Conservation (phyloP, 2,113 vertebrate species). For the Chaenogobius annularis region DNA sequence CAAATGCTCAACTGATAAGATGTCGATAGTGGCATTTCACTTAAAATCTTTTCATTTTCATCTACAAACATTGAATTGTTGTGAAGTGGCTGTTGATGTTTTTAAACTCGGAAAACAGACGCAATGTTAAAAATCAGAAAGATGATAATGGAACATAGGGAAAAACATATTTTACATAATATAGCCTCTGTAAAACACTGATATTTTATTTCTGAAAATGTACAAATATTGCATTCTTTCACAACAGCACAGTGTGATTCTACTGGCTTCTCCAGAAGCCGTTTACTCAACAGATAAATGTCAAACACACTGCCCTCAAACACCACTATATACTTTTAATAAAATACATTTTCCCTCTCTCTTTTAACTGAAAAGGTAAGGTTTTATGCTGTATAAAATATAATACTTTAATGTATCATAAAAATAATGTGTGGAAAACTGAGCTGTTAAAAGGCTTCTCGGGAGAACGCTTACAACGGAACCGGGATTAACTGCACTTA, state of each 20-base stretch:
- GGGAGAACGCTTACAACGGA: constrained; percentile 68
- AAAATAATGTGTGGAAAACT: constrained; percentile 62
- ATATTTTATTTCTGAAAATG: not conserved
- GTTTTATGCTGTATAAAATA: constrained; percentile 45
- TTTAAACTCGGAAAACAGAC: not conserved
- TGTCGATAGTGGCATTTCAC: too few relatives aligned
- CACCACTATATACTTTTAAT: constrained; percentile 9
- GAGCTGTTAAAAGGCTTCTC: constrained; percentile 63
- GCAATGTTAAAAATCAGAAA: too few relatives aligned
- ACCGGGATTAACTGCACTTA: constrained; percentile 71
- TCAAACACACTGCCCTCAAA: not conserved
- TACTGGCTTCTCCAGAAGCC: not conserved
- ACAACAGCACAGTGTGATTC: not conserved
- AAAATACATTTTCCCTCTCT: not conserved
- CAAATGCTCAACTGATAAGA: too few relatives aligned
- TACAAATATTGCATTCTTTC: not conserved
- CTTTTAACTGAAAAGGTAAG: constrained; percentile 30
- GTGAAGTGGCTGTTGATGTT: not conserved
- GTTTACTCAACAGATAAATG: not conserved
- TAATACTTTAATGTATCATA: constrained; percentile 47
- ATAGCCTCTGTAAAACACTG: not conserved
- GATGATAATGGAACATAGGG: too few relatives aligned
- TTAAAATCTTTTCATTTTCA: too few relatives aligned
- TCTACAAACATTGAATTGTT: not conserved
- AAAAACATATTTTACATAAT: too few relatives aligned